Evolutionary conservation across 2,113 vertebrate species (phyloP).

Genomic region (Cynopterus brachyotis): DNA sequence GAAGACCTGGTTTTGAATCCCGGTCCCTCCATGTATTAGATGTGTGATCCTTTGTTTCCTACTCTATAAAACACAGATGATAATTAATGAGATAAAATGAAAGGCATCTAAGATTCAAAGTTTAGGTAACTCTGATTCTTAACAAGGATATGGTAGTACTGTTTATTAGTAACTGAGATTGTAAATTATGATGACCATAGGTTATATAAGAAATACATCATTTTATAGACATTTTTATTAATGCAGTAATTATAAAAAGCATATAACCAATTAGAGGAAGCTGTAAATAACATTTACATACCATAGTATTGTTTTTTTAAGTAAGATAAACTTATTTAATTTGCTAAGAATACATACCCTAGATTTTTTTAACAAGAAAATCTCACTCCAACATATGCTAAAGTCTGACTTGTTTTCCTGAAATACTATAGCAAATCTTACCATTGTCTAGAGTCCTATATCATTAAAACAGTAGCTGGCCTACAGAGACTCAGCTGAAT

Average conservation of each 20-base stretch:
- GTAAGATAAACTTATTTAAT: slow-evolving; percentile 6
- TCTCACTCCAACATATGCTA: background rate
- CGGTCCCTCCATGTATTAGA: background rate
- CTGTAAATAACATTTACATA: background rate
- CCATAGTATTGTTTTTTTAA: background rate
- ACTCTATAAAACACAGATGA: background rate
- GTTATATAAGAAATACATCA: background rate
- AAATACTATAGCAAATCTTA: background rate
- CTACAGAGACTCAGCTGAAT: background rate
- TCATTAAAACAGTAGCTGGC: background rate
- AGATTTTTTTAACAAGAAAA: background rate
- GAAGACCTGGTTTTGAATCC: background rate
- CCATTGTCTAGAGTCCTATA: background rate
- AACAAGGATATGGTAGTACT: background rate
- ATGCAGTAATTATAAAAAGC: slow-evolving; percentile 69
- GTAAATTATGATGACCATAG: background rate
- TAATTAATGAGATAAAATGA: background rate
- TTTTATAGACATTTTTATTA: slow-evolving; percentile 80
- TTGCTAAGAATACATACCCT: background rate
- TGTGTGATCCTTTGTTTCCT: background rate
- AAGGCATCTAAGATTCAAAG: background rate
- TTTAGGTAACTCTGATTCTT: background rate
- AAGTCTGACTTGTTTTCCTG: background rate
- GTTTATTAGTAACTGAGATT: background rate
- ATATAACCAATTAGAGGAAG: slow-evolving; percentile 9